Evolutionary conservation across 2,888 invertebrate genomes (phyloP).

Genomic region (Exephanes ischioxanthus): DNA sequence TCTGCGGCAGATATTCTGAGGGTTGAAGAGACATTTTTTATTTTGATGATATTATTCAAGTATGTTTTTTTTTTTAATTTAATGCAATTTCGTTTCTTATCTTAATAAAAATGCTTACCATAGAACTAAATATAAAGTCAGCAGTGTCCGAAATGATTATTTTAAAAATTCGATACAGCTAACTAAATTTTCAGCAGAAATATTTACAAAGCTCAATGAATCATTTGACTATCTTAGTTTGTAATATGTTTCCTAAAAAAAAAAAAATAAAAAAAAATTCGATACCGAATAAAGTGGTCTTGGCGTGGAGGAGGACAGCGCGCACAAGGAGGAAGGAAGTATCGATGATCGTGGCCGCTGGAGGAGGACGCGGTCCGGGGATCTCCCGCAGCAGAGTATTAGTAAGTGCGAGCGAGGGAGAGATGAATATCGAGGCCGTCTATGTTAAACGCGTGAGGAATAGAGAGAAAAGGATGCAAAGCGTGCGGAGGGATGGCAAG

Average conservation of each 20-base stretch:
- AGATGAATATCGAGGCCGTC: constrained; percentile 62
- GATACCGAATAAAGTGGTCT: neutral
- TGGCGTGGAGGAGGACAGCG: constrained; percentile 28
- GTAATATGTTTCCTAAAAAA: too few relatives aligned
- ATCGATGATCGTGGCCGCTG: constrained; percentile 66
- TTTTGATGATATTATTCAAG: neutral
- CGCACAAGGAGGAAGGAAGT: constrained; percentile 62
- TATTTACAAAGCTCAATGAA: too few relatives aligned
- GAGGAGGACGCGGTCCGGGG: constrained; percentile 55
- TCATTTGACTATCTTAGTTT: too few relatives aligned
- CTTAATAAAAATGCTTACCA: neutral
- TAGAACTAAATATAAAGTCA: neutral
- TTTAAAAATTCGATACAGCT: too few relatives aligned
- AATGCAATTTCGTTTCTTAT: neutral
- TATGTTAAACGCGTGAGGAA: constrained; percentile 36
- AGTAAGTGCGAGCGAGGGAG: constrained; percentile 50
- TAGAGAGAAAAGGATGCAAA: constrained; percentile 49
- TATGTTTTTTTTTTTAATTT: neutral
- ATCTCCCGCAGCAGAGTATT: constrained; percentile 35
- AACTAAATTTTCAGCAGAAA: too few relatives aligned
- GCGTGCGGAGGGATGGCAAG: constrained; percentile 17
- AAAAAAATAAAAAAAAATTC: neutral
- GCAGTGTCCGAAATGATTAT: too few relatives aligned
- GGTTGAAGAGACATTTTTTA: too few relatives aligned
- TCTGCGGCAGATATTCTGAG: too few relatives aligned